phyloP scores from a whole-genome alignment of 1,140 invertebrate species.

The Orchestia grillus region DNA sequence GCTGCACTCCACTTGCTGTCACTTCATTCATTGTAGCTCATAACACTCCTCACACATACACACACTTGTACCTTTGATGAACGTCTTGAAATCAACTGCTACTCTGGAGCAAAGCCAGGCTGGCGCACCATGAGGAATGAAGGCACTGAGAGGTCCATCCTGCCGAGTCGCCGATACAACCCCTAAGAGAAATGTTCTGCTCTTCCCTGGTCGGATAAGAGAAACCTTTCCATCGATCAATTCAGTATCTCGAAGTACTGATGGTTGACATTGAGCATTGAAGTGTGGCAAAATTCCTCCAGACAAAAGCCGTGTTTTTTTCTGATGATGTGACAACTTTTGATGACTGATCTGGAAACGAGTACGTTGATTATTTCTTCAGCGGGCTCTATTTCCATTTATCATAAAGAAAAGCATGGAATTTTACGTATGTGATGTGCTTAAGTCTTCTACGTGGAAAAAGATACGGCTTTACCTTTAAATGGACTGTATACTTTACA shows the following conservation, averaged over 20 bases:
- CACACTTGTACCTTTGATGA: not conserved
- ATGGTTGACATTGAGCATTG: not conserved
- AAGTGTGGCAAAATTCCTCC: not conserved
- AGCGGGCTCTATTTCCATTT: not conserved
- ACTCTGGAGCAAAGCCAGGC: not conserved
- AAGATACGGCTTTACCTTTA: not conserved
- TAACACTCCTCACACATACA: not conserved
- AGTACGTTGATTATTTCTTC: not conserved
- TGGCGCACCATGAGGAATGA: not conserved
- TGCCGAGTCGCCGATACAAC: not conserved
- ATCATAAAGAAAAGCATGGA: not conserved
- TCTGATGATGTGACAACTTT: not conserved
- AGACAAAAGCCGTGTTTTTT: not conserved
- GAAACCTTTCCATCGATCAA: not conserved
- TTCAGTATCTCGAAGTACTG: not conserved
- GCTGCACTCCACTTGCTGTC: conserved; percentile 42
- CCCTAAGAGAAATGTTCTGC: not conserved
- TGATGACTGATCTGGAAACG: not conserved
- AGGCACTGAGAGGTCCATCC: not conserved
- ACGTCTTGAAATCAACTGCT: not conserved
- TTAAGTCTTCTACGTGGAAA: not conserved
- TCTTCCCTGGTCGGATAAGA: not conserved
- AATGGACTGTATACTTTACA: not conserved
- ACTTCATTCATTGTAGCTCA: conserved; percentile 28
- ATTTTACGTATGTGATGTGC: not conserved